These are phyloP conservation scores for Acleris cristana DNA, from an alignment of 2,888 invertebrate species.

Conservation along the genomic window DNA sequence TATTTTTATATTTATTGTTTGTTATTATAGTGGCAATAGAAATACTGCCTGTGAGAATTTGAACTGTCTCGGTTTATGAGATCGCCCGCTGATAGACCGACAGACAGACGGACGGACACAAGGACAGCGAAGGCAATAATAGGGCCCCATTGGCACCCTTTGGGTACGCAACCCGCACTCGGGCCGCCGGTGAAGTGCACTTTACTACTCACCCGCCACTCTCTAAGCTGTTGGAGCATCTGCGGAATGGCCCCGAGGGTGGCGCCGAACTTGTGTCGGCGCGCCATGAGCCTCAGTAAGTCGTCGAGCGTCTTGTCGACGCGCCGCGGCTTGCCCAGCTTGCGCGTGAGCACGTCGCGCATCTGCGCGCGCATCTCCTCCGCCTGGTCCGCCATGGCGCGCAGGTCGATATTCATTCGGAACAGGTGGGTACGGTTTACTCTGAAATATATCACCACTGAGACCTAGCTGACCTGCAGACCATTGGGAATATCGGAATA, in stretches of 20 bases:
- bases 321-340: conserved; percentile 68
- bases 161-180: no score
- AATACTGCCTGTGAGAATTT: no score
- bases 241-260: conserved; percentile 59
- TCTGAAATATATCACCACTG: conserved; percentile 58
- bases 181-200: not conserved
- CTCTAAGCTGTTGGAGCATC: conserved; percentile 59
- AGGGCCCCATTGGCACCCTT: no score
- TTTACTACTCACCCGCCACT: conserved; percentile 63
- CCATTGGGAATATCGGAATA: not conserved
- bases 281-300: conserved; percentile 68
- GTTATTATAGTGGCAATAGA: no score
- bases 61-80: no score
- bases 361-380: conserved; percentile 80
- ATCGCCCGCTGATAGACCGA: no score
- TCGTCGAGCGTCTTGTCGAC: conserved; percentile 74
- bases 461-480: no score
- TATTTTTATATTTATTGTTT: no score
- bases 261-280: conserved; percentile 69
- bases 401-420: conserved; percentile 88
- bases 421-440: conserved; percentile 87
- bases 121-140: no score
- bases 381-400: conserved; percentile 86
- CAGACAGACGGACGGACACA: no score
- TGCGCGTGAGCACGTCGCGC: conserved; percentile 71